These are phyloP conservation scores for Eulithis testata DNA, from an alignment of 2,888 invertebrate genomes.

Conservation along the genomic window DNA sequence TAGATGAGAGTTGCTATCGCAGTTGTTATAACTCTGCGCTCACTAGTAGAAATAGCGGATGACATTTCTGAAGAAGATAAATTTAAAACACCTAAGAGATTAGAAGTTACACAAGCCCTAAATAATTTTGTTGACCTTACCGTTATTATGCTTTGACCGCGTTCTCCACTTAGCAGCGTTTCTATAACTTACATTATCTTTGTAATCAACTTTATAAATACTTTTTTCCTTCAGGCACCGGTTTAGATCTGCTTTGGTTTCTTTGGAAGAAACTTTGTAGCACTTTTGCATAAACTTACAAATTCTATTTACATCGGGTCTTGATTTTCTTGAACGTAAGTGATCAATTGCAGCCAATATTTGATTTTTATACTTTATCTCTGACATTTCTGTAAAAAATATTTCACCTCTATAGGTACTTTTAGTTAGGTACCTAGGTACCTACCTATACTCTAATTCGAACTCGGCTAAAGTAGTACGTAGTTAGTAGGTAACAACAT, in stretches of 20 bases:
- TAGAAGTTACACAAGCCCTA: slow-evolving; percentile 2
- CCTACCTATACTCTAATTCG: too few species aligned
- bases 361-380: slow-evolving; percentile 88
- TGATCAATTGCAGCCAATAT: slow-evolving; percentile 94
- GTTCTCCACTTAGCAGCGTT: slow-evolving; percentile 90
- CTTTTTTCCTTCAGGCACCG: slow-evolving; percentile 90
- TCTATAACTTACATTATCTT: slow-evolving; percentile 93
- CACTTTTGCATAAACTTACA: slow-evolving; percentile 91
- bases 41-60: slow-evolving; percentile 67
- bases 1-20: slow-evolving; percentile 89
- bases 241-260: slow-evolving; percentile 89
- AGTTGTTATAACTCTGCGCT: slow-evolving; percentile 86
- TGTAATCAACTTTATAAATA: slow-evolving; percentile 93
- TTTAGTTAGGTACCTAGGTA: too few species aligned
- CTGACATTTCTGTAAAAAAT: slow-evolving; percentile 79
- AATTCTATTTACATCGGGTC: slow-evolving; percentile 93
- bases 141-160: slow-evolving; percentile 64
- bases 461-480: too few species aligned
- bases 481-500: too few species aligned
- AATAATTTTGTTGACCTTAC: slow-evolving; percentile 55
- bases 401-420: neutral
- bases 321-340: slow-evolving; percentile 91
- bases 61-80: slow-evolving; percentile 66
- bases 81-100: slow-evolving; percentile 11
- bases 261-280: slow-evolving; percentile 88